Base-by-base conservation (phyloP, 2,888 invertebrate genomes). In the Mythimna impura region DNA sequence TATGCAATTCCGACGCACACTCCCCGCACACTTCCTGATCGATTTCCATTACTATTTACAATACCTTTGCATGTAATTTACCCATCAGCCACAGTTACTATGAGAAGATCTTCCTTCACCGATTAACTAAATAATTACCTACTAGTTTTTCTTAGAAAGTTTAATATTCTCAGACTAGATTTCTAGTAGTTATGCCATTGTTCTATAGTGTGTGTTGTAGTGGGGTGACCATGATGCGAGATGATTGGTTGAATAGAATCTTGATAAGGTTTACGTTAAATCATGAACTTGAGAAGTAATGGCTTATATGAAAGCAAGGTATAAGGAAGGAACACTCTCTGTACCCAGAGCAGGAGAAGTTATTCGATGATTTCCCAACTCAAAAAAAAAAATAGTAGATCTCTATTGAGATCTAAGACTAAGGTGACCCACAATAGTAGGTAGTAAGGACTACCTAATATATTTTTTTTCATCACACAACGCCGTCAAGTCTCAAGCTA, bases 141-240 rank as follows among this genome's bases (percentile, higher is more conserved):
- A 85, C 71, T 66, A 54, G 85, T 79, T 87, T 47, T 87, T 86
- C 89, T 86, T 73, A 88, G 90, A 89, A 89, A 90, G 89, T 47
- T 68, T 58, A 20, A 66, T 76, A 71, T 88, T 89, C 89, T 71
- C 90, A 88, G 82, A 81, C 78, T 20, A 78, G 81, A 81, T 89
- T 89, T 89, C 90, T 89, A 88, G 79, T 82, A 66, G 73, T 66
- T 71, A 60, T 17, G 58, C 87, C 70, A 90, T 90, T 90, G 90
- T 90, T 89, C 78, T 76, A 17, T 63, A 64, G 71, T 52, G 52
- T 67, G 17, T 69, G 50, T 50, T 8, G 8, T 9, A 40, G 71
- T 76, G 76, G 81, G 76, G 80, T 78, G 68, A 73, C 86, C 52
- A 84, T 76, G 17, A 4, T 17, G 9, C 8, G 7, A 9, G 57